Evolutionary conservation across 2,797 vertebrate species (phyloP), one percentile per base, ranked within the genome.

Genomic region (Oreortyx pictus): DNA sequence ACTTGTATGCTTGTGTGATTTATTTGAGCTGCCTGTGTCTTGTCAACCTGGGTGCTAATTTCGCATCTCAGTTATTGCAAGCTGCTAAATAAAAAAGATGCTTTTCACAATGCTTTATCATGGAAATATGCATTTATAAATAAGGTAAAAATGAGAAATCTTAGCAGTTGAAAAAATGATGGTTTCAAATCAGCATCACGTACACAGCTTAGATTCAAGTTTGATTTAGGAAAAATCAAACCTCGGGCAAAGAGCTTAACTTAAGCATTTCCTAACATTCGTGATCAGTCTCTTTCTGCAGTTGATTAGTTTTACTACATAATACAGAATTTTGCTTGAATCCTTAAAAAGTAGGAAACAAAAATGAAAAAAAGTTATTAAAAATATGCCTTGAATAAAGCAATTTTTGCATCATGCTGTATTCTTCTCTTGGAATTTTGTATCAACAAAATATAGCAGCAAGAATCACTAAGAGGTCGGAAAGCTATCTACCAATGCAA

Each of bases 41-140:
- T 14, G 4, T 66, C 62, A 93, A 79, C 82, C 86, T 41, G 47
- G 60, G 25, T 81, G 67, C 50, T 86, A 85, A 94, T 95, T 94
- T 92, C 88, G 84, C 90, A 91, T 90, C 62, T 90, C 86, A 56
- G 33, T 86, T 88, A 66, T 31, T 79, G 50, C 64, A 68, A 73
- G 91, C 78, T 31, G 20, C 59, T 75, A 86, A 75, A 83, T 27
- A 77, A 84, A 68, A 14, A 24, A 25, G 27, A 46, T 56, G 27
- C 66, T 78, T 70, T 73, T 22, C 43, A 27, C 44, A 79, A 57
- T 7, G 37, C 47, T 67, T 91, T 65, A 64, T 59, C 43, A 17
- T 15, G 70, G 75, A 86, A 86, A 31, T n/a, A 43, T 3, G 23
- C 39, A 72, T 64, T 71, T 85, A 23, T 59, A 68, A 2, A 4